Evolutionary conservation across 2,113 vertebrate genomes (phyloP).

Genomic region (Grantiella picta): DNA sequence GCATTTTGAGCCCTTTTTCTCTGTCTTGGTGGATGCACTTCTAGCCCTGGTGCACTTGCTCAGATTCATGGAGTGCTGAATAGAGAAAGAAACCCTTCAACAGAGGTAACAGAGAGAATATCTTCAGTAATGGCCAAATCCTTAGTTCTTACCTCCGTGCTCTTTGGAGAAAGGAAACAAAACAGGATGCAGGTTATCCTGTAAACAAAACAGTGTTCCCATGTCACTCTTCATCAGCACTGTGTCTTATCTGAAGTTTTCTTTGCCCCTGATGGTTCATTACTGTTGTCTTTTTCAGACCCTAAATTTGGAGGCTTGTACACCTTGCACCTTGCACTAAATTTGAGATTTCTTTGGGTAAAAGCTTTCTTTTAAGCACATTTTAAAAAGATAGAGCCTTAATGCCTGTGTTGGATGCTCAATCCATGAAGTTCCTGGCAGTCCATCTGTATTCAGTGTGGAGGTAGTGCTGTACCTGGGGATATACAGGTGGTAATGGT

Average conservation of each 20-base stretch:
- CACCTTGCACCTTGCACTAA: accelerated
- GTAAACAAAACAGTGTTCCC: neutral
- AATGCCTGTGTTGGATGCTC: neutral
- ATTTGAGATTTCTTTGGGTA: neutral
- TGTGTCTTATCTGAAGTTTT: neutral
- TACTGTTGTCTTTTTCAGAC: neutral
- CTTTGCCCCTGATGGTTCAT: neutral
- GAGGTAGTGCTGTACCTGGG: neutral
- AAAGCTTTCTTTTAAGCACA: neutral
- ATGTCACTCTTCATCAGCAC: neutral
- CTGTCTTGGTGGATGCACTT: neutral
- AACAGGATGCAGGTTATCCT: neutral
- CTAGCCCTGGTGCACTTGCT: neutral
- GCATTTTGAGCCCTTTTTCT: neutral
- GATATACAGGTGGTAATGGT: neutral
- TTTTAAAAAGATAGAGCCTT: neutral
- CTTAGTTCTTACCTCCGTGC: neutral
- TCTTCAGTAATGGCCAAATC: neutral
- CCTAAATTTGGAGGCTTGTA: neutral
- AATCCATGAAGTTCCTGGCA: neutral
- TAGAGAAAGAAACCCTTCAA: neutral
- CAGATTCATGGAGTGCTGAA: neutral
- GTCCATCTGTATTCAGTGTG: neutral
- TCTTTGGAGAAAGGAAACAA: neutral
- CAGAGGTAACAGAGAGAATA: neutral